These are phyloP conservation scores for Tridacna gigas DNA, from an alignment of 2,888 invertebrate genomes.

Conservation along the genomic window DNA sequence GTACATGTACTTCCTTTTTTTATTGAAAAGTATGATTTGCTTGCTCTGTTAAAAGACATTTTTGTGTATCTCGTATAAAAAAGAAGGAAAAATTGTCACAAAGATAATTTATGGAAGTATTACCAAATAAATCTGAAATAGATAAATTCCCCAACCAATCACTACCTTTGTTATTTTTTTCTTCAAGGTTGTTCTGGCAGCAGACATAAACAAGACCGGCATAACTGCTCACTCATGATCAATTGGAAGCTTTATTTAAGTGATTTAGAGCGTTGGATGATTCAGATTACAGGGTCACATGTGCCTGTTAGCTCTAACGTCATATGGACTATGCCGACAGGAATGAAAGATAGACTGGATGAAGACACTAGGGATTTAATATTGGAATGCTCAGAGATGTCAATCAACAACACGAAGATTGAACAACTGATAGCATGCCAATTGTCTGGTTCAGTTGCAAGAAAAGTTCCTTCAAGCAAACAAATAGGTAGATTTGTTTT, in stretches of 20 bases:
- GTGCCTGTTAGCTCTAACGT: constrained; percentile 68
- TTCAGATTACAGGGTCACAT: constrained; percentile 79
- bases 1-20: no score
- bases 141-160: no score
- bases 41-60: no score
- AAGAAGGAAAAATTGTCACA: no score
- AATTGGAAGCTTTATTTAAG: constrained; percentile 80
- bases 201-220: constrained; percentile 80
- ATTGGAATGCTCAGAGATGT: constrained; percentile 58
- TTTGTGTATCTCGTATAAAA: no score
- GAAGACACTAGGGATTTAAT: constrained; percentile 74
- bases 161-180: background rate
- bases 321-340: constrained; percentile 70
- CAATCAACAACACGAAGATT: constrained; percentile 60
- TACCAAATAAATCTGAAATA: no score
- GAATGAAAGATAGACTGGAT: constrained; percentile 65
- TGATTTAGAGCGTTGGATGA: constrained; percentile 77
- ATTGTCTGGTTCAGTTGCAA: constrained; percentile 22
- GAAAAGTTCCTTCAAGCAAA: constrained; percentile 56
- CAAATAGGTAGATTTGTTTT: constrained; percentile 72
- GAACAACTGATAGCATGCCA: constrained; percentile 59
- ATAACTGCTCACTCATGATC: constrained; percentile 80
- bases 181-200: constrained; percentile 77
- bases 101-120: no score
- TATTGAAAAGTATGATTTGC: no score